Conservation (phyloP, 2,888 invertebrate species). For the Nasonovia ribisnigri region DNA sequence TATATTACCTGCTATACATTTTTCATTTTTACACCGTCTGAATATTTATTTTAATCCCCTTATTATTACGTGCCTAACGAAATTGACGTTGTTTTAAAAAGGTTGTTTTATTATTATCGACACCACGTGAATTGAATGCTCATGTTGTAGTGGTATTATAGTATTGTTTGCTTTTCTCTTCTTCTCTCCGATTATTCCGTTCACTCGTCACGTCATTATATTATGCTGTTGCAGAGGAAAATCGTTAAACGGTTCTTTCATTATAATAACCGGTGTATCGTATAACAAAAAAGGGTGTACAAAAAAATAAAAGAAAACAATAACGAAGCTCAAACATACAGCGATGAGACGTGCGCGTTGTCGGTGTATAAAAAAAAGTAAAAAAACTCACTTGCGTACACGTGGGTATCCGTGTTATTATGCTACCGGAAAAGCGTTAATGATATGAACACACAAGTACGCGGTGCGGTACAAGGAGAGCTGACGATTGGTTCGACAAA, state of each 20-base stretch:
- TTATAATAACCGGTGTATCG: neutral
- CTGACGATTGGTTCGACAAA: neutral
- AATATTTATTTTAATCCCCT: neutral
- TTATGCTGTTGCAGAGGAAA: neutral
- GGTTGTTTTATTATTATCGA: slow-evolving; percentile 22
- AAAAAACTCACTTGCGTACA: neutral
- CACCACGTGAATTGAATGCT: neutral
- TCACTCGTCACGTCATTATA: neutral
- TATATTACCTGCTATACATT: neutral
- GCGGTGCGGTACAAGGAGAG: neutral
- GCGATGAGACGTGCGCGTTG: neutral
- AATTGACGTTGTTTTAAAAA: neutral
- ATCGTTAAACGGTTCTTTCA: slow-evolving; percentile 9
- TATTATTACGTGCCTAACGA: neutral
- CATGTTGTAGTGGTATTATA: neutral
- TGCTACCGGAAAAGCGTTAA: neutral
- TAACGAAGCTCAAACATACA: neutral
- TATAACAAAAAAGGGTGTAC: neutral
- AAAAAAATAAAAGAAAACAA: neutral
- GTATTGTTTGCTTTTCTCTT: slow-evolving; percentile 14
- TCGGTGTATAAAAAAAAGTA: neutral
- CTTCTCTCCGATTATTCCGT: neutral
- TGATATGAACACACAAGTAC: neutral
- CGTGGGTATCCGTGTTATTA: neutral
- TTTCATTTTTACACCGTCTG: neutral